Evolutionary conservation across 2,113 vertebrate species (phyloP), one percentile per base, ranked within the genome.

Genomic region (Caranx melampygus): DNA sequence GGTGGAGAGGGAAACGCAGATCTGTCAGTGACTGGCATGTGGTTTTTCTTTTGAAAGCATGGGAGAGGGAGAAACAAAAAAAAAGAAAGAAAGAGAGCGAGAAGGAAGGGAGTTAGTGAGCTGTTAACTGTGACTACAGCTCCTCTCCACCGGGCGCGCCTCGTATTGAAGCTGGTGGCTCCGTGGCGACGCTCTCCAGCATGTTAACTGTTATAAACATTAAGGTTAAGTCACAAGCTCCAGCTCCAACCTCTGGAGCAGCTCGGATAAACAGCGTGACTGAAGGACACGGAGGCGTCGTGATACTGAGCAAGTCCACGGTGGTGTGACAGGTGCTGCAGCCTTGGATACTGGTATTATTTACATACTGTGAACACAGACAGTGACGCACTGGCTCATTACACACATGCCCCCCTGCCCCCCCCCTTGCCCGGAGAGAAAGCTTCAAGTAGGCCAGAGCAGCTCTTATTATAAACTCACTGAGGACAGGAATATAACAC

Each of bases 391-490:
- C 37, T 49, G 18, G 0, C 63, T 40, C 77, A 49, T 67, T 52
- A 72, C 55, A 54, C 70, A 75, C 42, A 68, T 0, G 57, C 10
- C 64, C 18, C 12, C 26, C n/a, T n/a, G n/a, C n/a, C 10, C 64
- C 18, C 12, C 26, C 26, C 1, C 1, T 34, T 31, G 6, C 52
- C 20, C 77, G 70, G 42, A 81, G 58, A 82, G 57, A 55, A 2
- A 54, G 31, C 40, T 35, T 81, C 54, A 85, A 78, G 52, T 71
- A 78, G 86, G 80, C 72, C 40, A 20, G 70, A 64, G 34, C 52
- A 16, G 68, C 78, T 83, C 63, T 63, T 79, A 84, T 88, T 87
- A 85, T 86, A 86, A 89, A 75, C 80, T 26, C 26, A 26, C 58
- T 62, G 51, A 75, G 35, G 49, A 87, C 73, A 14, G 80, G 69